Conservation (phyloP, 2,888 invertebrate genomes). For the Oligia latruncula region DNA sequence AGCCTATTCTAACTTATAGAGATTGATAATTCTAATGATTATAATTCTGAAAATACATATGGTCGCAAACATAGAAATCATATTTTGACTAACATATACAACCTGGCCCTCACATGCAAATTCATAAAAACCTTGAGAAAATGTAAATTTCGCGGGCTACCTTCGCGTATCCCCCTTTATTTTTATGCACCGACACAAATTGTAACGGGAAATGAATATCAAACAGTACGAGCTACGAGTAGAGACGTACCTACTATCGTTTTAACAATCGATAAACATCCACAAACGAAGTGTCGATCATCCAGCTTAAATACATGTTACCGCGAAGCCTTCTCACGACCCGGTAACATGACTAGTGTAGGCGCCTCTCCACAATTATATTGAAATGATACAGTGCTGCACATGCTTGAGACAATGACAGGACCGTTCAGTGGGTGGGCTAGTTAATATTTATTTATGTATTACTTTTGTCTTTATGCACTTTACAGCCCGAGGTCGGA, state of each 20-base stretch:
- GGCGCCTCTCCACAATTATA: slow-evolving; percentile 82
- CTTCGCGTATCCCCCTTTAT: too few species aligned
- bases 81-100: not conserved
- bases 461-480: slow-evolving; percentile 80
- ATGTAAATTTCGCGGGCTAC: too few species aligned
- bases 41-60: not conserved
- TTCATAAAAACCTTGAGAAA: not conserved
- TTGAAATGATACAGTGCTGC: slow-evolving; percentile 82
- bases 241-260: slow-evolving; percentile 15
- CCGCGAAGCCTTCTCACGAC: slow-evolving; percentile 36
- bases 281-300: slow-evolving; percentile 47
- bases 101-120: not conserved
- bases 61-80: not conserved
- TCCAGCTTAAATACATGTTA: slow-evolving; percentile 52
- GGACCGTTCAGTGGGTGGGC: slow-evolving; percentile 83
- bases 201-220: slow-evolving; percentile 7
- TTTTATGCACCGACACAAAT: not conserved
- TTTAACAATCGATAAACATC: slow-evolving; percentile 45
- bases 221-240: not conserved
- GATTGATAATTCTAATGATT: not conserved
- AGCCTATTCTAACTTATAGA: too few species aligned
- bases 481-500: slow-evolving; percentile 56
- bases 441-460: slow-evolving; percentile 77
- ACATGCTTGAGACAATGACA: slow-evolving; percentile 82
- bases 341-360: slow-evolving; percentile 71